A percentile compares a stretch with the other conserved stretches of the same genome.
phyloP scores from a whole-genome alignment of 2,113 vertebrate genomes.

The Brienomyrus brachyistius region DNA sequence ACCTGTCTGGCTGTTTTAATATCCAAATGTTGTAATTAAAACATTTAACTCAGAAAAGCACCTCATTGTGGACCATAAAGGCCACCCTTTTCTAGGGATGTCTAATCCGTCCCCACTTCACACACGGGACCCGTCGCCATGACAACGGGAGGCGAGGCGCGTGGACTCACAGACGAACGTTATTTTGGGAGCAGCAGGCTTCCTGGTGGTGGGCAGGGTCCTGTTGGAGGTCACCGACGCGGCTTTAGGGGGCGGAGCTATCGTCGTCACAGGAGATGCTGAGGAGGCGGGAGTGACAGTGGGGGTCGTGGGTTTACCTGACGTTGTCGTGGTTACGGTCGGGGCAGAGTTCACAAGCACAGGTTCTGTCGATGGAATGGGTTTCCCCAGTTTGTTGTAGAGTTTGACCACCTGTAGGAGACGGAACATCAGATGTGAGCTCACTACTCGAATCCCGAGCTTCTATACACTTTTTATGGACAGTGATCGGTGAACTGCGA shows the following conservation, averaged over 20 bases:
- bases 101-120: neutral
- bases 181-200: conserved; percentile 44
- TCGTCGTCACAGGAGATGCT: neutral
- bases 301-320: conserved; percentile 40
- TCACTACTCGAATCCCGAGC: neutral
- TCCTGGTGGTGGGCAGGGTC: conserved; percentile 40
- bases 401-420: conserved; percentile 70
- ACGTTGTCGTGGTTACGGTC: conserved; percentile 45
- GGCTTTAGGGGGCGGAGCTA: conserved; percentile 31
- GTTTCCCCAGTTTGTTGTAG: conserved; percentile 74
- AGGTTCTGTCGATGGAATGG: conserved; percentile 68
- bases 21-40: neutral
- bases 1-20: neutral
- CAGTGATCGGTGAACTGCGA: neutral
- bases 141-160: neutral
- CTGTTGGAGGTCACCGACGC: conserved; percentile 18
- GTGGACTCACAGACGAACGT: conserved; percentile 46
- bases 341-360: conserved; percentile 55
- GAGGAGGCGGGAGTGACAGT: conserved; percentile 28
- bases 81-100: neutral
- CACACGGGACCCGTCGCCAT: neutral
- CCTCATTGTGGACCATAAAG: neutral
- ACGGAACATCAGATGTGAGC: neutral
- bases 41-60: neutral
- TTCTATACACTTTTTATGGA: neutral